Evolutionary conservation across 2,113 vertebrate genomes (phyloP).

Genomic region (Oncorhynchus gorbuscha): DNA sequence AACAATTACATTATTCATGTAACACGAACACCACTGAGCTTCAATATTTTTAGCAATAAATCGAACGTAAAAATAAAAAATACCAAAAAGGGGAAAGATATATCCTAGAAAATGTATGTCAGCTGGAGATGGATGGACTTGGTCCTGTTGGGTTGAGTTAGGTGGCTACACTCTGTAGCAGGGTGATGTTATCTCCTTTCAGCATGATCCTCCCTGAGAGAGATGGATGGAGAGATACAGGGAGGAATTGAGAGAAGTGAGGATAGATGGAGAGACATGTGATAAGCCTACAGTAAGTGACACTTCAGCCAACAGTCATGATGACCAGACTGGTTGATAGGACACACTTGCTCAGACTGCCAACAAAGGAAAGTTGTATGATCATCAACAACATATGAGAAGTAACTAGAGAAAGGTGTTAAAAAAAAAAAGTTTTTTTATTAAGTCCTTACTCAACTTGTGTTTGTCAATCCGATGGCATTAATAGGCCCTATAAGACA

Average conservation of each 20-base stretch:
- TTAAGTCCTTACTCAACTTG: too few species aligned
- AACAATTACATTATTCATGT: neutral
- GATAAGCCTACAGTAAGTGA: neutral
- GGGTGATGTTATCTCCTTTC: constrained; percentile 97
- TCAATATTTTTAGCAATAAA: neutral
- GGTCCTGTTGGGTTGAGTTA: constrained; percentile 54
- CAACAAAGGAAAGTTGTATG: too few species aligned
- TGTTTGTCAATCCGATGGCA: too few species aligned
- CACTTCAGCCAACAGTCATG: too few species aligned
- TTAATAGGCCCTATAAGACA: neutral
- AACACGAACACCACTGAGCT: neutral
- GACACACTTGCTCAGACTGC: too few species aligned
- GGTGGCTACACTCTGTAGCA: constrained; percentile 91
- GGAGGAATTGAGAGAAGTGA: too few species aligned
- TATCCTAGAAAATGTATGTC: neutral
- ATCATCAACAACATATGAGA: neutral
- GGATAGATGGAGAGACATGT: constrained; percentile 2
- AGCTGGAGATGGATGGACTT: neutral
- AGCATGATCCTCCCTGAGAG: constrained; percentile 93
- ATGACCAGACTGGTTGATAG: too few species aligned
- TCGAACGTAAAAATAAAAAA: neutral
- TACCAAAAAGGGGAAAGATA: neutral
- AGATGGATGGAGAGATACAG: constrained; percentile 13
- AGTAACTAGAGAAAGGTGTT: neutral
- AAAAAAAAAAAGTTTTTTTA: too few species aligned